Evolutionary conservation across 2,113 vertebrate genomes (phyloP).

Genomic region (Zootoca vivipara): DNA sequence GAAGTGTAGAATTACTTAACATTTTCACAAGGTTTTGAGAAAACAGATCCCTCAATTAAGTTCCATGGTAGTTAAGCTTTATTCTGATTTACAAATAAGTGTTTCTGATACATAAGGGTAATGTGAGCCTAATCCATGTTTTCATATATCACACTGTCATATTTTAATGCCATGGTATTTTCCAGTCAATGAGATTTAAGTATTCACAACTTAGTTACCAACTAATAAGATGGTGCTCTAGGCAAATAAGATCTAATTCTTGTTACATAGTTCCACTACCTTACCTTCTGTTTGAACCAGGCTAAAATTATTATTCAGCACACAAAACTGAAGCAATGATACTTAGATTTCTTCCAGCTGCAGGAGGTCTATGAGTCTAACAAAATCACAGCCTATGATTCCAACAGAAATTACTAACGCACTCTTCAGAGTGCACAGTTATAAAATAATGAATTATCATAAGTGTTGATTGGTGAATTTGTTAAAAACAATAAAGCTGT

Average conservation of each 20-base stretch:
- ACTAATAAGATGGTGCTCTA: background rate
- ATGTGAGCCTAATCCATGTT: background rate
- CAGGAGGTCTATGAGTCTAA: background rate
- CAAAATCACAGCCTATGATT: background rate
- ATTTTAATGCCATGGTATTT: background rate
- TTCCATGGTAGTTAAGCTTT: background rate
- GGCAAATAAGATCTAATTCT: background rate
- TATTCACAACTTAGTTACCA: background rate
- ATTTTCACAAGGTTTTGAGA: background rate
- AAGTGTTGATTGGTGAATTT: background rate
- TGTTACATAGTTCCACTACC: background rate
- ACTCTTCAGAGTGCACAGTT: background rate
- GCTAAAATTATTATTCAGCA: background rate
- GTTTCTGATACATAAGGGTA: background rate
- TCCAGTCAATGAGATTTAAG: background rate
- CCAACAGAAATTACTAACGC: background rate
- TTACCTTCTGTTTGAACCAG: background rate
- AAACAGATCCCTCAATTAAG: background rate
- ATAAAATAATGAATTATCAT: background rate
- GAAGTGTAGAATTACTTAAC: background rate
- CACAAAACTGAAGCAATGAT: background rate
- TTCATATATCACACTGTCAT: background rate
- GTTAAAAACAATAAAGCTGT: background rate
- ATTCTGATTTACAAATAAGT: conserved; percentile 6
- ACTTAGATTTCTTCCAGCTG: background rate